Conservation (phyloP, 2,797 vertebrate genomes). For the Betta splendens region DNA sequence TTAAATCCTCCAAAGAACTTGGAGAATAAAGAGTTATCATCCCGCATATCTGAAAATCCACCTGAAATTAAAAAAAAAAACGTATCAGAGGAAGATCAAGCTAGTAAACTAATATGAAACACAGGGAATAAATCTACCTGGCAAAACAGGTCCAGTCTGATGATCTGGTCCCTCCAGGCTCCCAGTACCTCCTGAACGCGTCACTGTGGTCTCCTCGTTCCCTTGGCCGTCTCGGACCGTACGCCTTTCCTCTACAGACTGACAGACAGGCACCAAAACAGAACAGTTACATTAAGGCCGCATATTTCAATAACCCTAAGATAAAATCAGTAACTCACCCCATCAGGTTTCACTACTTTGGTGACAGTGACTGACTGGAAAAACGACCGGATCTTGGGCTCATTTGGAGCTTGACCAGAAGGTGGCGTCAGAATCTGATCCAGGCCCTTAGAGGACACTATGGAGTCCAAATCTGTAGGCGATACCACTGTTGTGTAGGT, state of each 20-base stretch:
- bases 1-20: slow-evolving; percentile 84
- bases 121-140: slow-evolving; percentile 50
- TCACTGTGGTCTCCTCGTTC: slow-evolving; percentile 86
- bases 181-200: slow-evolving; percentile 63
- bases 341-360: slow-evolving; percentile 89
- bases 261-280: slow-evolving; percentile 11
- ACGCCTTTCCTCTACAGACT: slow-evolving; percentile 88
- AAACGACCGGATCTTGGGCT: slow-evolving; percentile 81
- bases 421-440: slow-evolving; percentile 83
- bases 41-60: slow-evolving; percentile 68
- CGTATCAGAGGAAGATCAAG: neutral
- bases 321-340: slow-evolving; percentile 73
- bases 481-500: neutral
- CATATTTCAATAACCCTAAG: neutral
- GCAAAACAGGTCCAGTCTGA: slow-evolving; percentile 18
- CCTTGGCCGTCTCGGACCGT: slow-evolving; percentile 88
- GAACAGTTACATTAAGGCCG: neutral
- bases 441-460: slow-evolving; percentile 86
- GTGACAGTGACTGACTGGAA: slow-evolving; percentile 86
- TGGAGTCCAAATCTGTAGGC: slow-evolving; percentile 87
- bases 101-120: neutral
- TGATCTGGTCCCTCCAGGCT: slow-evolving; percentile 51
- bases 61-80: slow-evolving; percentile 65
- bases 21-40: slow-evolving; percentile 79
- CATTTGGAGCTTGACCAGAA: slow-evolving; percentile 44